Base-by-base conservation (phyloP, 2,888 invertebrate genomes). In the Stratiomys singularior region DNA sequence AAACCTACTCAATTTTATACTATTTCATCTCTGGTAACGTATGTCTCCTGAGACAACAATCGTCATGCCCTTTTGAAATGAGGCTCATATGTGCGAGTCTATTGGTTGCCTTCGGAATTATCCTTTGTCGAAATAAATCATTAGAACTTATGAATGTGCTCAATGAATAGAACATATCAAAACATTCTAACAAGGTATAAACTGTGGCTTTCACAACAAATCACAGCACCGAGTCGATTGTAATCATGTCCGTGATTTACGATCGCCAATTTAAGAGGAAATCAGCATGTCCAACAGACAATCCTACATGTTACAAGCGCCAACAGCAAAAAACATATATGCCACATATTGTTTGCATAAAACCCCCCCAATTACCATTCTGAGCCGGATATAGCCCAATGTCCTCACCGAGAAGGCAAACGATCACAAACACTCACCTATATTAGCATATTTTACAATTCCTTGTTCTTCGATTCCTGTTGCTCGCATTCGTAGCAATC, bases 381-480 rank as follows among this genome's bases (percentile, higher is more conserved):
- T 4, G 9, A 69, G 69, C 69, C 69, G 69, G 69, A 69, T 69
- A 69, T 69, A 69, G 30, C 11, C 46, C 69, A 46, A 23, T 21
- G 25, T 64, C 64, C 64, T 64, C 37, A 3, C 5, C 64, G 30
- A 25, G 46, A 69, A 47, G 46, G 69, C 46, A 18, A 44, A 46
- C 69, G 47, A 18, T 47, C 46, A 5, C 37, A 37, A 37, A 37
- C 66, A 66, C 28, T 37, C 37, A 23, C n/a, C n/a, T 4, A 18
- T 11, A 69, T 69, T 69, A 47, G 69, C 69, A 69, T 69, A 69
- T 69, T 47, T 21, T 46, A 25, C 25, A 25, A 23, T 60, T 60
- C 60, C 60, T 60, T 60, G 21, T 60, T 60, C 25, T 25, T n/a
- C 4, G 60, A 7, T 60, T 25, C 60, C 25, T 1, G 23, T 60